These are phyloP conservation scores for Anthopleura xanthogrammica DNA, from an alignment of 92 coral and sea anemone genomes.

Conservation along the genomic window DNA sequence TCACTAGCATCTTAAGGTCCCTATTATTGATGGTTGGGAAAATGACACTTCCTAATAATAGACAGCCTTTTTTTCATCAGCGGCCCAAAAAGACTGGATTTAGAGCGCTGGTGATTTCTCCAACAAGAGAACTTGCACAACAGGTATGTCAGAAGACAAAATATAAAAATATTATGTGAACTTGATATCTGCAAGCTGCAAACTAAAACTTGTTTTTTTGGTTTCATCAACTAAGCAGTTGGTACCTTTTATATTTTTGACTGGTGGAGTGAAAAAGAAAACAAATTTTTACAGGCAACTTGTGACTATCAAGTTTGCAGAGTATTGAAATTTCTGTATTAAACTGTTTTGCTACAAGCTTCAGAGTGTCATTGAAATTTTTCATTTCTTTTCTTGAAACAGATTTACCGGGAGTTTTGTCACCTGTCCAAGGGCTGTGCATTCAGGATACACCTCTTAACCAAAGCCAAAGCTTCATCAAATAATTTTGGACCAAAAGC, in stretches of 20 bases:
- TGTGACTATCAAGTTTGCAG: too few species aligned
- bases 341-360: background rate
- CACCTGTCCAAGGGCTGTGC: slow-evolving; percentile 83
- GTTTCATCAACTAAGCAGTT: too few species aligned
- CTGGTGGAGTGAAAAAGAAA: background rate
- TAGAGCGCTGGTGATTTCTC: slow-evolving; percentile 92
- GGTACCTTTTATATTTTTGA: too few species aligned
- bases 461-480: slow-evolving; percentile 92
- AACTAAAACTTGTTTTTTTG: background rate
- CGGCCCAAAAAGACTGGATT: slow-evolving; percentile 76
- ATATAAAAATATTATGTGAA: too few species aligned
- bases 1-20: too few species aligned
- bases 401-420: slow-evolving; percentile 95
- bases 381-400: background rate
- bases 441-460: slow-evolving; percentile 83
- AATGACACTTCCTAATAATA: too few species aligned
- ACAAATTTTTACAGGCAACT: too few species aligned
- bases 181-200: background rate
- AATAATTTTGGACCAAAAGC: slow-evolving; percentile 89
- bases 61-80: slow-evolving; percentile 24
- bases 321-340: too few species aligned
- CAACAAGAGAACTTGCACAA: slow-evolving; percentile 95
- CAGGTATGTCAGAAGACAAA: slow-evolving; percentile 55
- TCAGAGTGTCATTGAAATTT: too few species aligned
- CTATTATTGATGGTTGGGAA: too few species aligned